These are phyloP conservation scores for Ceraclea dissimilis DNA, from an alignment of 2,888 invertebrate genomes.

Conservation along the genomic window DNA sequence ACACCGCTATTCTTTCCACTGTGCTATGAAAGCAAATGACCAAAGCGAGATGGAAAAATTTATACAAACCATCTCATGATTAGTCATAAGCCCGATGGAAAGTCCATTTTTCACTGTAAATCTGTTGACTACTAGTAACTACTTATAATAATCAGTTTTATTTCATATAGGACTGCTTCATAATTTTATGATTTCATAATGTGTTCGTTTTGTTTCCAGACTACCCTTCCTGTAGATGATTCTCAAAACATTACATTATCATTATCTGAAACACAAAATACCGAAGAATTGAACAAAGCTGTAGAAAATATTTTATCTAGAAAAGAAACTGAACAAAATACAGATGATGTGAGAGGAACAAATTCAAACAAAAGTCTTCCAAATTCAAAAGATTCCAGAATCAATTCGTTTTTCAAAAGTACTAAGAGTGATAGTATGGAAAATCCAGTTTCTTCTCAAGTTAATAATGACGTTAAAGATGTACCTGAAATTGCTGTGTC, in stretches of 20 bases:
- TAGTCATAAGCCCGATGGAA: no score
- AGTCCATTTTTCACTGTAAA: no score
- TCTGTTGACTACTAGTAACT: no score
- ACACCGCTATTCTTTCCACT: no score
- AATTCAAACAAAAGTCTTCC: no score
- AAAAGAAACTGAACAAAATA: not conserved
- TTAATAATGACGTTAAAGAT: not conserved
- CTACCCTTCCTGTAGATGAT: constrained; percentile 2
- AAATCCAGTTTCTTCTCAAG: not conserved
- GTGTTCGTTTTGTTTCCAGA: not conserved
- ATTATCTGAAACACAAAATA: constrained; percentile 16
- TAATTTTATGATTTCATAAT: no score
- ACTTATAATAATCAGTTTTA: no score
- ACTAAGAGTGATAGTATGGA: constrained; percentile 1
- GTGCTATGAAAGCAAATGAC: no score
- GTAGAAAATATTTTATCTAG: not conserved
- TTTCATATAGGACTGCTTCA: no score
- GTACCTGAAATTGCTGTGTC: not conserved
- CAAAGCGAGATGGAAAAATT: no score
- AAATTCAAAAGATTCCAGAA: not conserved
- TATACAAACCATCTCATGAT: no score
- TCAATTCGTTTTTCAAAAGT: constrained; percentile 8
- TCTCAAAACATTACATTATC: constrained; percentile 16
- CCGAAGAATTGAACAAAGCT: constrained; percentile 8
- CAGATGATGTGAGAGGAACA: no score